A percentile compares a stretch with the other conserved stretches of the same genome.
Evolutionary conservation across 2,113 vertebrate genomes (phyloP).

Genomic region (Uria aalge): DNA sequence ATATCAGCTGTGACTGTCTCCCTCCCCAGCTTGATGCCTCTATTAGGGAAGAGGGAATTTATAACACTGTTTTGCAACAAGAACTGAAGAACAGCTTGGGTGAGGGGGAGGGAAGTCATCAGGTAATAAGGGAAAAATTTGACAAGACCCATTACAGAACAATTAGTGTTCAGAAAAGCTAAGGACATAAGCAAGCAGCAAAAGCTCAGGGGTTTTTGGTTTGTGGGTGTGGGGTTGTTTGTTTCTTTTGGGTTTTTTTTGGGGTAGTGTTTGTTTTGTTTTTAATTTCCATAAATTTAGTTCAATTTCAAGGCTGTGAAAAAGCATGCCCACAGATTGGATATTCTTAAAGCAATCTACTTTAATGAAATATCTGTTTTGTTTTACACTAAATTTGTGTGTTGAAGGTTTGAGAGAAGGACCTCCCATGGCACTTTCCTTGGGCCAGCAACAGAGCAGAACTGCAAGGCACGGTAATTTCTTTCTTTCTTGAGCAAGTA

Average conservation of each 20-base stretch:
- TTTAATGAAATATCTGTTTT: background rate
- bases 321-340: background rate
- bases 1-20: background rate
- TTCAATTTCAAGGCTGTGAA: background rate
- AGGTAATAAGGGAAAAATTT: background rate
- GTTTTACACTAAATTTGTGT: background rate
- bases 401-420: background rate
- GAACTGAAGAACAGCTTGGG: background rate
- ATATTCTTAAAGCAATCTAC: background rate
- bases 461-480: background rate
- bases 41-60: background rate
- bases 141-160: background rate
- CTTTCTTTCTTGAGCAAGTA: background rate
- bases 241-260: background rate
- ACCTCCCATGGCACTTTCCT: background rate
- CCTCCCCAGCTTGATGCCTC: background rate
- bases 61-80: background rate
- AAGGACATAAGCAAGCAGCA: background rate
- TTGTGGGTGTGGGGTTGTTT: accelerated
- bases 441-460: background rate
- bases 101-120: background rate
- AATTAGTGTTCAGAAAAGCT: background rate
- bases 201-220: background rate
- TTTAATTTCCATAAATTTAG: background rate
- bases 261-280: background rate